Evolutionary conservation across 2,113 vertebrate genomes (phyloP).

Genomic region (Steatornis caripensis): DNA sequence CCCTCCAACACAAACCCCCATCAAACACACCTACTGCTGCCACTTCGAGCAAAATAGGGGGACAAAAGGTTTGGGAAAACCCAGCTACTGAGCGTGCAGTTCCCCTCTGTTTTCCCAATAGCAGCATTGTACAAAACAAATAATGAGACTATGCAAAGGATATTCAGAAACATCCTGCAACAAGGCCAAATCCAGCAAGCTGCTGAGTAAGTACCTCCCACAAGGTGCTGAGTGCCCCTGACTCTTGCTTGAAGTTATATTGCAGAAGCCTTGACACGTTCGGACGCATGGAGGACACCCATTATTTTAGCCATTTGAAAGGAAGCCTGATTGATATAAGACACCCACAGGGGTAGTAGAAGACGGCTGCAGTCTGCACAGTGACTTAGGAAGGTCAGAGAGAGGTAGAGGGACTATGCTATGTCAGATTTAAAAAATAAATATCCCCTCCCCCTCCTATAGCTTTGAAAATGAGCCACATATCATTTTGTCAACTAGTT

Average conservation of each 20-base stretch:
- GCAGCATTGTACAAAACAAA: background rate
- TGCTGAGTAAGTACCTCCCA: slow-evolving; percentile 49
- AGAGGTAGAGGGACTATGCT: background rate
- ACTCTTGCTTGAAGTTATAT: slow-evolving; percentile 28
- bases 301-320: slow-evolving; percentile 55
- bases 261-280: slow-evolving; percentile 32
- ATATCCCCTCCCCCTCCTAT: background rate
- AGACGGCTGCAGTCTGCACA: slow-evolving; percentile 13
- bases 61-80: background rate
- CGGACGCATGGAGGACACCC: slow-evolving; percentile 43
- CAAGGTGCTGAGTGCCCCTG: background rate
- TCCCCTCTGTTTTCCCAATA: background rate
- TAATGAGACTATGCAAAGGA: background rate
- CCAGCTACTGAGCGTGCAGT: background rate
- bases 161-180: background rate
- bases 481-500: background rate
- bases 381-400: slow-evolving; percentile 52
- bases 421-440: slow-evolving; percentile 20
- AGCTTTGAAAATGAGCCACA: background rate
- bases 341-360: slow-evolving; percentile 50
- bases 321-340: slow-evolving; percentile 57
- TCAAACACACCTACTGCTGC: background rate
- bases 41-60: background rate
- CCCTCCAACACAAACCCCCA: background rate
- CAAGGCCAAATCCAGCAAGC: slow-evolving; percentile 10